Conservation (phyloP, 1,140 invertebrate genomes). For the Eumaeus atala region DNA sequence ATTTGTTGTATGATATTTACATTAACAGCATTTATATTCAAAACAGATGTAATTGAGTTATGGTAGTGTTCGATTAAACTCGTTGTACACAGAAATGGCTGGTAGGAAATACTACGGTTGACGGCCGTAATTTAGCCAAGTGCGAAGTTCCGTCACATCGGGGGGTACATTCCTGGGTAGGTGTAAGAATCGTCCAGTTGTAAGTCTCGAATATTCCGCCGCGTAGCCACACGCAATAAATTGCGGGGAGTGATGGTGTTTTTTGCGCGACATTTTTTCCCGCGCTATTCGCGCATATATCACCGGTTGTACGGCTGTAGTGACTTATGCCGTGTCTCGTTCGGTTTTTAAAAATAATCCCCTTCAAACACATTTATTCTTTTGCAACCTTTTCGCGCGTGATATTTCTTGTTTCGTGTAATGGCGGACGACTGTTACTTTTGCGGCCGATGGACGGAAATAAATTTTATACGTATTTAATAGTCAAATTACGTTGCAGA, state of each 20-base stretch:
- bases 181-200: conserved; percentile 53
- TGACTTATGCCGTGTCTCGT: conserved; percentile 63
- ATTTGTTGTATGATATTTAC: no score
- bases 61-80: conserved; percentile 16
- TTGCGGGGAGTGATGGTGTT: conserved; percentile 61
- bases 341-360: conserved; percentile 48
- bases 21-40: no score
- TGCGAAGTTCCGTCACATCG: conserved; percentile 68
- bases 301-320: conserved; percentile 39
- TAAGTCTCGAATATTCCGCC: conserved; percentile 57
- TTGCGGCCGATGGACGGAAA: conserved; percentile 4
- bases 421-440: conserved; percentile 4
- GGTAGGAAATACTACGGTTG: conserved; percentile 32
- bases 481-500: not conserved
- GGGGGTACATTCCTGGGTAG: conserved; percentile 60
- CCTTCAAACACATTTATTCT: conserved; percentile 29
- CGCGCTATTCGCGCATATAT: conserved; percentile 64
- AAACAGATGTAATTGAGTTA: not conserved
- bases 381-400: conserved; percentile 31
- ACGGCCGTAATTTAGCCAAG: conserved; percentile 64
- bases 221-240: conserved; percentile 62
- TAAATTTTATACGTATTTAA: conserved; percentile 1
- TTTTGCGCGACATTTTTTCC: conserved; percentile 69
- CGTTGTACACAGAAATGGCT: conserved; percentile 25
- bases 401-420: conserved; percentile 27